Evolutionary conservation across 2,797 vertebrate species (phyloP).

Genomic region (Sebastes hubbsi): DNA sequence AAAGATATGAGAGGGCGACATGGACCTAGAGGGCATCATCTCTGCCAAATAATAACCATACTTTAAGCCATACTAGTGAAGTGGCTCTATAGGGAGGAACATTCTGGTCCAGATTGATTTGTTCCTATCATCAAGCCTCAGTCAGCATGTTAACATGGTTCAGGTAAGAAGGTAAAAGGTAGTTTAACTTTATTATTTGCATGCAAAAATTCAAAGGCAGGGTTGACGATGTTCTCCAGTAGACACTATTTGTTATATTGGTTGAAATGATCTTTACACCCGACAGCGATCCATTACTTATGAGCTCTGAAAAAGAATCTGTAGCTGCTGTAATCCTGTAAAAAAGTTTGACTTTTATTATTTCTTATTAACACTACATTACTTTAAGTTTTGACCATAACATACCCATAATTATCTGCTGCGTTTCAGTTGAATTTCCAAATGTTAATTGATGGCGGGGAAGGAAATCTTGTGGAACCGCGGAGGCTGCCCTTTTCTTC

Average conservation of each 20-base stretch:
- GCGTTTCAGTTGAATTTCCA: not conserved
- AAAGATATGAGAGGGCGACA: fast-evolving
- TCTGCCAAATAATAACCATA: not conserved
- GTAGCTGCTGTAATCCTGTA: too few species aligned
- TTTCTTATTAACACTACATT: not conserved
- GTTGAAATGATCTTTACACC: too few species aligned
- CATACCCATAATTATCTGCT: not conserved
- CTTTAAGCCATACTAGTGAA: too few species aligned
- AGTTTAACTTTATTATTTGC: not conserved
- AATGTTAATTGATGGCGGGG: not conserved
- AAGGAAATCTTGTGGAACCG: not conserved
- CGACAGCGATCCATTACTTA: too few species aligned
- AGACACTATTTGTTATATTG: too few species aligned
- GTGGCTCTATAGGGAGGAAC: too few species aligned
- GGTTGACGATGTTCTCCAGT: too few species aligned
- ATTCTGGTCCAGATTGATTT: too few species aligned
- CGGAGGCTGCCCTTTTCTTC: not conserved
- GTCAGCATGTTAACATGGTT: not conserved
- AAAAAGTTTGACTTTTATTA: not conserved
- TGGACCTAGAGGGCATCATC: not conserved
- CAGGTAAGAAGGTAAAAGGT: not conserved
- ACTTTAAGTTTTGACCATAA: not conserved
- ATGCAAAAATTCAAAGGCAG: not conserved
- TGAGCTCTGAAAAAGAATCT: too few species aligned
- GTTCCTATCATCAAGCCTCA: too few species aligned